Conservation (phyloP, 2,797 vertebrate genomes). For the Borostomias antarcticus region DNA sequence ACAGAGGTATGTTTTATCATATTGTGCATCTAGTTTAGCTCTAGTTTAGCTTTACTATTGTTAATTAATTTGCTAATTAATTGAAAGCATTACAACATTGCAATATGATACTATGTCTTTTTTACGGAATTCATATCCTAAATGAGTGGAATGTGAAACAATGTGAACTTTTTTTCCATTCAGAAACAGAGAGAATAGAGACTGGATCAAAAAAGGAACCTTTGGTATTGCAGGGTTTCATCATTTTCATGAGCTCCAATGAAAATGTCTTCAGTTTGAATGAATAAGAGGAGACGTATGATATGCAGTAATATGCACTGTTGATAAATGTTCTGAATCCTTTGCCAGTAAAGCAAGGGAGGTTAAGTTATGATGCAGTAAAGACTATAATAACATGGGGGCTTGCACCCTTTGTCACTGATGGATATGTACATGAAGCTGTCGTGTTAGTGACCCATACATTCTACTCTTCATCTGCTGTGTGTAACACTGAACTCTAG, state of each 20-base stretch:
- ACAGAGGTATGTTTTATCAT: background rate
- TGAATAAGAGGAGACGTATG: slow-evolving; percentile 50
- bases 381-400: slow-evolving; percentile 61
- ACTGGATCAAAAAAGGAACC: slow-evolving; percentile 39
- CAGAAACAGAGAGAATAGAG: slow-evolving; percentile 27
- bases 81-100: slow-evolving; percentile 24
- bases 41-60: background rate
- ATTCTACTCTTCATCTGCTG: slow-evolving; percentile 31
- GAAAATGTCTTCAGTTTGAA: slow-evolving; percentile 53
- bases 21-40: background rate
- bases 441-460: slow-evolving; percentile 57
- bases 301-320: slow-evolving; percentile 69
- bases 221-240: slow-evolving; percentile 35
- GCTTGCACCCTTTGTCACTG: slow-evolving; percentile 50
- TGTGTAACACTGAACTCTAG: slow-evolving; percentile 55
- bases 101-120: slow-evolving; percentile 2
- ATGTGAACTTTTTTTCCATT: slow-evolving; percentile 17
- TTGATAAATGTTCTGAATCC: background rate
- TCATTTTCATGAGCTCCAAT: slow-evolving; percentile 4
- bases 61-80: slow-evolving; percentile 32
- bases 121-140: background rate
- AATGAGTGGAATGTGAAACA: slow-evolving; percentile 35
- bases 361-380: slow-evolving; percentile 68
- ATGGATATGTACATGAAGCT: no score
- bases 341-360: background rate